A percentile compares a stretch with the other conserved stretches of the same genome.
Conservation (phyloP, 2,113 vertebrate genomes). For the Cygnus buccinator region DNA sequence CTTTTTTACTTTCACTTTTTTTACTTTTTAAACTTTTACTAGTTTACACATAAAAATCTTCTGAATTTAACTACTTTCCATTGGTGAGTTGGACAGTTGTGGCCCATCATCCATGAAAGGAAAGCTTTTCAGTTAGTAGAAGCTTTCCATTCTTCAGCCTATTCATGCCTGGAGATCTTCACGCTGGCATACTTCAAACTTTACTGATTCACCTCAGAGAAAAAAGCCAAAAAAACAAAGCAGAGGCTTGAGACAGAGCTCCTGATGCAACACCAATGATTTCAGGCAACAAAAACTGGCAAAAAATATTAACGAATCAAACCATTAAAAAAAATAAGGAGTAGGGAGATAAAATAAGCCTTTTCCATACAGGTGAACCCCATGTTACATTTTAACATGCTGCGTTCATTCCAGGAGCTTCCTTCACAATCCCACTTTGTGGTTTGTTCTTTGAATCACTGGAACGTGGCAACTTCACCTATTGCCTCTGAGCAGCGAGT, state of each 20-base stretch:
- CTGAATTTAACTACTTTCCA: conserved; percentile 36
- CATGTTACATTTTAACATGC: background rate
- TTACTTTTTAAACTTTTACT: conserved; percentile 21
- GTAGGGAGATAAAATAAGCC: background rate
- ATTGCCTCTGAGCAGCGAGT: conserved; percentile 50
- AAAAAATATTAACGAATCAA: background rate
- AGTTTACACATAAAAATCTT: conserved; percentile 51
- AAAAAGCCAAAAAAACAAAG: background rate
- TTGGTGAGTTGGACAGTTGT: background rate
- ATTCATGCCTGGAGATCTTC: background rate
- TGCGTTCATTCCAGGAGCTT: conserved; percentile 8
- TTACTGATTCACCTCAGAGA: background rate
- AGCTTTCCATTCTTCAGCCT: conserved; percentile 30
- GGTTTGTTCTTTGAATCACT: conserved; percentile 30
- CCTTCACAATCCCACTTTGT: background rate
- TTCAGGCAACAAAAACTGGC: background rate
- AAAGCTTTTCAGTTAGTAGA: conserved; percentile 11
- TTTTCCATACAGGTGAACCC: background rate
- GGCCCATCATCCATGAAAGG: background rate
- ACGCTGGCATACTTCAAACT: background rate
- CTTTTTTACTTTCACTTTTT: background rate
- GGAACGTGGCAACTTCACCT: conserved; percentile 50
- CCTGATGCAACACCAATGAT: background rate
- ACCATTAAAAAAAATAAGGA: background rate
- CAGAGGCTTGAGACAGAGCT: background rate